Evolutionary conservation across 2,113 vertebrate genomes (phyloP), one percentile per base, ranked within the genome.

Genomic region (Albula glossodonta): DNA sequence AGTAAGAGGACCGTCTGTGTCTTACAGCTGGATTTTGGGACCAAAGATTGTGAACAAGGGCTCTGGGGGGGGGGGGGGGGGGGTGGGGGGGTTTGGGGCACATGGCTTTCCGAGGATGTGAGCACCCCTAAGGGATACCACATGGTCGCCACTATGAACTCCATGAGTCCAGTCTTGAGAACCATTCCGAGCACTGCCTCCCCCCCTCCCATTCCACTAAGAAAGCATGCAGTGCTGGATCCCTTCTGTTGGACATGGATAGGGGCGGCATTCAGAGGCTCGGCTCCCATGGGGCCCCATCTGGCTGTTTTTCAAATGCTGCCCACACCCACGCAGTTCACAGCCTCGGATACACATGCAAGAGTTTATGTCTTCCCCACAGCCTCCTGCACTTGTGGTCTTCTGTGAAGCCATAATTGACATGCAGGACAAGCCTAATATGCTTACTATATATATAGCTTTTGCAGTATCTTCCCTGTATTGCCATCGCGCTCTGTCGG

Each of bases 61-160:
- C 88, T 89, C 87, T 31, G 77, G 41, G n/a, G n/a, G n/a, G n/a
- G n/a, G n/a, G n/a, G n/a, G n/a, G n/a, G n/a, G n/a, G n/a, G n/a
- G n/a, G n/a, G n/a, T n/a, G n/a, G n/a, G n/a, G n/a, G n/a, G n/a
- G n/a, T n/a, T n/a, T n/a, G n/a, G 87, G 88, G 90, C 93, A 94
- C 90, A 91, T 93, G 93, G 83, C 50, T 25, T 81, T 89, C 81
- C 63, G 81, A 84, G 56, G 78, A 87, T 78, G 1, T 57, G 66
- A 17, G 22, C 12, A 74, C 90, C 90, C 92, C 90, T 92, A 7
- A 79, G 91, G 93, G 89, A 88, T 4, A 82, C 90, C 93, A 93
- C 92, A 92, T 94, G 93, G 91, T 87, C 83, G 80, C 6, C 49
- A 78, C 15, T 78, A 15, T 51, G 88, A 90, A 89, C 80, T 88